Evolutionary conservation across 2,797 vertebrate species (phyloP), one percentile per base, ranked within the genome.

Genomic region (Danio aesculapii): DNA sequence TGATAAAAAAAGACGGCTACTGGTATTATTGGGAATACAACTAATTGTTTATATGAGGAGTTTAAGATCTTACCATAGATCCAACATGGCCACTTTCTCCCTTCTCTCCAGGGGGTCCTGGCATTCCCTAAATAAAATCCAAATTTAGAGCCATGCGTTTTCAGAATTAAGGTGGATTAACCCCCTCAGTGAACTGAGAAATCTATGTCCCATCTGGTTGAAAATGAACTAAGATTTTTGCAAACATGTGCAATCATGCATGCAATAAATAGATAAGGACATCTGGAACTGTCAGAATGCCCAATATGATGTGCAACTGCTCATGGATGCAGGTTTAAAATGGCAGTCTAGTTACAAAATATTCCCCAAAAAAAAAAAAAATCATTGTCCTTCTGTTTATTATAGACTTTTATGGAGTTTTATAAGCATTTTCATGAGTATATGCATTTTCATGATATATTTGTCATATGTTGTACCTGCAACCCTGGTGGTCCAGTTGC

Each of bases 41-140:
- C 68, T 63, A 59, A 47, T 75, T 52, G 47, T 55, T 88, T 1
- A 50, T 30, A 41, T 19, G 2, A 77, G 19, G 4, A 44, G 41
- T 59, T 59, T 57, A 12, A 16, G 16, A 63, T 75, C 92, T 85
- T 90, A 97, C 96, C 95, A 96, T 90, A 73, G 93, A 88, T 81
- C 96, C 96, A 19, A 96, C 95, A 55, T 96, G 92, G 58, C 96
- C 96, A 0, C 91, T 95, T 47, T 97, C 96, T 83, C 96, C 96
- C 79, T 97, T 97, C 75, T 97, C 96, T 49, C 96, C 96, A 1
- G 95, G 86, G 61, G 87, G 92, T 77, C 96, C 96, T 55, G 96
- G 96, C 92, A 97, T 94, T 72, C 96, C 96, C 96, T 97, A 85
- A 0, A 83, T 63, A 84, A 41, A 69, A 62, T 43, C 43, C 17